Conservation (phyloP, 53 echinoderm and acorn worm species). For the Zoroaster sp. region DNA sequence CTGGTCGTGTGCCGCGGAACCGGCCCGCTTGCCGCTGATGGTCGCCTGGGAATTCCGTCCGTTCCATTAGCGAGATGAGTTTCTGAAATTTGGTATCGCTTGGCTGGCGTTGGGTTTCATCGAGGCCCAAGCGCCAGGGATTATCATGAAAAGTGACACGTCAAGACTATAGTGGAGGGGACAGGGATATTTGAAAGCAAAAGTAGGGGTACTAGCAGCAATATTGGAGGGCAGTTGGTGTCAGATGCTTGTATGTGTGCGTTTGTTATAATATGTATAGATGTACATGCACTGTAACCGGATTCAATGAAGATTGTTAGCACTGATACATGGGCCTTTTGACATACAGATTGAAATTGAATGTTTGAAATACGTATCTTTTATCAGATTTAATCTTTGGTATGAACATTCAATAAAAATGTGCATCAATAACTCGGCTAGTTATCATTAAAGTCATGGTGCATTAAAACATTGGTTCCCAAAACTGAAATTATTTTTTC, state of each 20-base stretch:
- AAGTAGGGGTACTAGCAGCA: not conserved
- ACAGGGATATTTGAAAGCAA: conserved; percentile 6
- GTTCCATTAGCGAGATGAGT: conserved; percentile 60
- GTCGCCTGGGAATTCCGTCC: conserved; percentile 55
- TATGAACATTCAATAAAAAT: too few species aligned
- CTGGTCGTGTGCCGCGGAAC: conserved; percentile 52
- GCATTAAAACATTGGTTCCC: too few species aligned
- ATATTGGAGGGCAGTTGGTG: conserved; percentile 25
- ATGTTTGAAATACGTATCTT: not conserved
- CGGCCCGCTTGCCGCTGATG: conserved; percentile 23
- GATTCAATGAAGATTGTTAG: not conserved
- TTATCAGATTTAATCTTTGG: not conserved
- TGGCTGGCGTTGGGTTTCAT: conserved; percentile 60
- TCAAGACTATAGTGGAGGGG: not conserved
- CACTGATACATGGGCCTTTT: not conserved
- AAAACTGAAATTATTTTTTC: too few species aligned
- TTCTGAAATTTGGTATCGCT: conserved; percentile 63
- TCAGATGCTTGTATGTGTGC: not conserved
- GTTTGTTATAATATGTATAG: not conserved
- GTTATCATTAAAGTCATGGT: too few species aligned
- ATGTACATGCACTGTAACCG: not conserved
- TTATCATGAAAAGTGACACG: conserved; percentile 58
- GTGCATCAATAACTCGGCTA: too few species aligned
- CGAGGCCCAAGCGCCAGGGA: conserved; percentile 15
- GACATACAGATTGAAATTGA: not conserved